A percentile compares a stretch with the other conserved stretches of the same genome.
Conservation (phyloP, 2,113 vertebrate species). For the Rhizomys pruinosus region DNA sequence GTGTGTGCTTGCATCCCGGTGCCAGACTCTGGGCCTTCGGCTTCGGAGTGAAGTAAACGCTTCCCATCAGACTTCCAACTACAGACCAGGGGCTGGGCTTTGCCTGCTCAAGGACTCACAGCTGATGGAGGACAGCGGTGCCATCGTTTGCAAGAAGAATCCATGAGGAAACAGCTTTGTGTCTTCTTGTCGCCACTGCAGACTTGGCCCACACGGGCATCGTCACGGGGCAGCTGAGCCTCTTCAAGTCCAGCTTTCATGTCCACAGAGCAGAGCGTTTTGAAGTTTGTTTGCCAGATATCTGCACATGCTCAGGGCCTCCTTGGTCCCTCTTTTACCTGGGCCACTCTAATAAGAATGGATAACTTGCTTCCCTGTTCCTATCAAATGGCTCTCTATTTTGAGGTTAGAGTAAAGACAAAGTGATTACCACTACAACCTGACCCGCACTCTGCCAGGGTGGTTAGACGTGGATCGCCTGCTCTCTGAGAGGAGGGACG, state of each 20-base stretch:
- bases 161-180: background rate
- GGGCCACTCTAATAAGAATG: background rate
- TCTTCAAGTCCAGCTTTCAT: background rate
- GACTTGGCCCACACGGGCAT: constrained; percentile 45
- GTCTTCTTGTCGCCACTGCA: constrained; percentile 66
- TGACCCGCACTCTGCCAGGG: background rate
- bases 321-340: background rate
- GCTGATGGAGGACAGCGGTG: background rate
- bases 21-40: background rate
- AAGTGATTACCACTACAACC: background rate
- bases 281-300: background rate
- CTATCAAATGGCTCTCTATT: background rate
- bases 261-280: background rate
- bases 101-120: background rate
- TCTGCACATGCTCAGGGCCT: background rate
- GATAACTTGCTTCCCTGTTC: background rate
- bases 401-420: background rate
- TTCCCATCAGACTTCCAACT: background rate
- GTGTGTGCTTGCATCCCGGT: background rate
- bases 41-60: constrained; percentile 6
- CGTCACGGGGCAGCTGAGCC: background rate
- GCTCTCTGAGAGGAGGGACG: background rate
- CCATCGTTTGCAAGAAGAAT: background rate
- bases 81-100: background rate
- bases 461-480: too few relatives aligned